These are phyloP conservation scores for Drosophila nikananu DNA, from an alignment of 1,140 invertebrate genomes.

Conservation along the genomic window DNA sequence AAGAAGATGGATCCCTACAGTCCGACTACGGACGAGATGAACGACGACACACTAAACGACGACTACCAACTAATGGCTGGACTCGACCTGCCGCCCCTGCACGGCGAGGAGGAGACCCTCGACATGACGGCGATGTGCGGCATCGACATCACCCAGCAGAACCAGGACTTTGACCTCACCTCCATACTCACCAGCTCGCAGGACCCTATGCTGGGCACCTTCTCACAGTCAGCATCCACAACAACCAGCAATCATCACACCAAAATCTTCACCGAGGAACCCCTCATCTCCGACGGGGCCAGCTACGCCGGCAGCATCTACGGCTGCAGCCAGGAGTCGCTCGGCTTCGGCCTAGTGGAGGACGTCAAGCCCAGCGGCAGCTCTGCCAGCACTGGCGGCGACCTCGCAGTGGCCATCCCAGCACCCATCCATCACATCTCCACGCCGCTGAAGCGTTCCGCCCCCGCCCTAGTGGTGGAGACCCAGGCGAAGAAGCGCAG, in stretches of 20 bases:
- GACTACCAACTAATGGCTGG: slow-evolving; percentile 30
- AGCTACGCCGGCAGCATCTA: slow-evolving; percentile 34
- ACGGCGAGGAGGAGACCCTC: slow-evolving; percentile 48
- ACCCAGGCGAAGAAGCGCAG: slow-evolving; percentile 51
- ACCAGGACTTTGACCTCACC: slow-evolving; percentile 47
- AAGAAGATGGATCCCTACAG: slow-evolving; percentile 67
- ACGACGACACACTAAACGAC: slow-evolving; percentile 52
- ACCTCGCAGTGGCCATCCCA: slow-evolving; percentile 26
- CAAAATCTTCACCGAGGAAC: slow-evolving; percentile 52
- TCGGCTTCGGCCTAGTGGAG: slow-evolving; percentile 56
- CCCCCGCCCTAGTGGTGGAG: slow-evolving; percentile 32
- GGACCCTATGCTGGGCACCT: slow-evolving; percentile 47
- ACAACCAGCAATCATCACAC: slow-evolving; percentile 1
- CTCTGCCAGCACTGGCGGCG: slow-evolving; percentile 14
- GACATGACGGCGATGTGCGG: slow-evolving; percentile 41
- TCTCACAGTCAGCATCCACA: slow-evolving; percentile 41
- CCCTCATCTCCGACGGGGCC: slow-evolving; percentile 44
- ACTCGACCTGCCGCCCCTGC: slow-evolving; percentile 13
- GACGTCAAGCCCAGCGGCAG: slow-evolving; percentile 28
- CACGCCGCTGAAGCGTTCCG: slow-evolving; percentile 49
- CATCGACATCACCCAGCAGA: slow-evolving; percentile 48
- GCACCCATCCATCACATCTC: slow-evolving; percentile 6
- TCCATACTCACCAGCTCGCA: slow-evolving; percentile 42
- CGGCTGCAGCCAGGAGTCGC: slow-evolving; percentile 54
- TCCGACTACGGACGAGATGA: slow-evolving; percentile 53